Base-by-base conservation (phyloP, 2,113 vertebrate genomes). In the Gallinago media region DNA sequence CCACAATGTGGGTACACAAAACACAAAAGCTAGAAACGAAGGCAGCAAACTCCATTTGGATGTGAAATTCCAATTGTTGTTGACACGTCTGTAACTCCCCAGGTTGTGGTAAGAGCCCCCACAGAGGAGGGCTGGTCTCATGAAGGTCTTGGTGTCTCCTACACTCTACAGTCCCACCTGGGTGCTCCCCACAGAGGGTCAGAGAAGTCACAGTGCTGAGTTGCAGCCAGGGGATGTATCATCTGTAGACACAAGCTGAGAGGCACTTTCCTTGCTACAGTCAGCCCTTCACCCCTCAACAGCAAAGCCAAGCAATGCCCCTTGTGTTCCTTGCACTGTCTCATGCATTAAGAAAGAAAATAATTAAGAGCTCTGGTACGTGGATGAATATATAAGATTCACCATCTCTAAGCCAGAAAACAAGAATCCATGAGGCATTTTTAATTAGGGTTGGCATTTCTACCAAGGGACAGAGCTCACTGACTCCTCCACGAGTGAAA, bases 1-100 rank as follows among this genome's bases (percentile, higher is more conserved):
- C 4, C 0, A 0, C 21, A 42, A 50, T 0, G 2, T 11, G 46
- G 27, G 8, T 15, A 58, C 18, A 47, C 11, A 54, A 85, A 82
- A 34, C 31, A 55, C 13, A 12, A 68, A 59, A n/a, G 3, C 15
- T 72, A 58, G 25, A 82, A 78, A 68, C 0, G 0, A 68, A 77
- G 17, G 46, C 22, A 91, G 46, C 22, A 91, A 22, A 50, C 3
- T 12, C 1, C 6, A 49, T 34, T 26, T 79, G 38, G 27, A 50
- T 50, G 62, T 19, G 32, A 56, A 93, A 32, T 6, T 49, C 11
- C 42, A 42, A 4, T 4, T 40, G 7, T 44, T 38, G 56, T 25
- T 23, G 65, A 21, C 23, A 74, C 10, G 21, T 47, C 23, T 68
- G 9, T 19, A 14, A 19, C 40, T 68, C 44, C 56, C 19, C 46